Evolutionary conservation across 2,113 vertebrate species (phyloP).

Genomic region (Eolophus roseicapilla): DNA sequence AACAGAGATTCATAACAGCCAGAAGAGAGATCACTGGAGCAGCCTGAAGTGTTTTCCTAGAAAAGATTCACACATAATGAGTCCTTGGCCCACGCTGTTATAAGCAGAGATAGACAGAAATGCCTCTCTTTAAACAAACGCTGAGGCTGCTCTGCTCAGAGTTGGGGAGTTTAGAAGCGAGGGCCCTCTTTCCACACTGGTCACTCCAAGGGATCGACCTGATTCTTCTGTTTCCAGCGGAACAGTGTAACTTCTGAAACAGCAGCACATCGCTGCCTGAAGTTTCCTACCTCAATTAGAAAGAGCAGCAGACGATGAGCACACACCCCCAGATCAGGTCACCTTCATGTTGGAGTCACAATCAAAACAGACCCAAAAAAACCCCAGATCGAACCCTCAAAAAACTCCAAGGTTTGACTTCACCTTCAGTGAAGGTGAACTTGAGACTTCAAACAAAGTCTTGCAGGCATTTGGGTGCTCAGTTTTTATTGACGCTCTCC

Average conservation of each 20-base stretch:
- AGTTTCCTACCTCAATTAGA: neutral
- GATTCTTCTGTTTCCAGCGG: neutral
- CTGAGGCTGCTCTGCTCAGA: neutral
- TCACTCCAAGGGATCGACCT: neutral
- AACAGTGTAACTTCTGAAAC: neutral
- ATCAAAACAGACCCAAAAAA: neutral
- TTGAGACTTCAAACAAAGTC: neutral
- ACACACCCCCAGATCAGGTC: neutral
- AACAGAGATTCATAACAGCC: neutral
- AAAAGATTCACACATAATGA: neutral
- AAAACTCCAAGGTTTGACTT: neutral
- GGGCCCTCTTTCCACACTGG: neutral
- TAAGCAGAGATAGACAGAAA: neutral
- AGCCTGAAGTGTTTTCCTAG: neutral
- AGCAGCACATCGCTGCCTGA: rapidly evolving
- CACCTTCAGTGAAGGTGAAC: neutral
- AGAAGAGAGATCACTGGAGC: neutral
- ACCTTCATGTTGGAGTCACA: neutral
- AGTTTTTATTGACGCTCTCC: neutral
- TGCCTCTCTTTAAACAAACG: neutral
- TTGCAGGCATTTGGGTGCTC: neutral
- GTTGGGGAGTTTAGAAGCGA: neutral
- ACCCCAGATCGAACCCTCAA: neutral
- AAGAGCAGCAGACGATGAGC: neutral
- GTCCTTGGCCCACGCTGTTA: neutral